A percentile compares a stretch with the other conserved stretches of the same genome.
Evolutionary conservation across 2,797 vertebrate genomes (phyloP).

Genomic region (Malurus splendens): DNA sequence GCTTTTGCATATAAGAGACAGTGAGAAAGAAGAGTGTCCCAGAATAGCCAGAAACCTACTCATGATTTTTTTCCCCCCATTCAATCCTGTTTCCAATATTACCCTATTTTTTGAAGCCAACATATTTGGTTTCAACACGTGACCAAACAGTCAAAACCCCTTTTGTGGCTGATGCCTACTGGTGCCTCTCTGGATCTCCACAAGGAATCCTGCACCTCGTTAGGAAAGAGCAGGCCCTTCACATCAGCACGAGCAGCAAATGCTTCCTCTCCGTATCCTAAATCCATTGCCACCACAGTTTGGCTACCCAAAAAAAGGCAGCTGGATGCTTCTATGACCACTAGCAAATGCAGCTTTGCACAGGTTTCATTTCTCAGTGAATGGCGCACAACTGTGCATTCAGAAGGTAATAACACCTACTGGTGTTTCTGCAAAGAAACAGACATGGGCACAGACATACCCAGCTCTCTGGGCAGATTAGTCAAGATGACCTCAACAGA

Average conservation of each 20-base stretch:
- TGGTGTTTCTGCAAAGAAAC: background rate
- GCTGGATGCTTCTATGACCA: background rate
- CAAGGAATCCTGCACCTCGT: background rate
- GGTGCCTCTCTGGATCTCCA: background rate
- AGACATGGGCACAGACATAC: no score
- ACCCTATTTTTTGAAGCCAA: background rate
- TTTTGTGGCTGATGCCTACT: background rate
- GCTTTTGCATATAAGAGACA: background rate
- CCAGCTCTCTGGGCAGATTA: background rate
- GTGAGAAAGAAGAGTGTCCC: background rate
- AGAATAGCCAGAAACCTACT: background rate
- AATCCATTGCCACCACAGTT: background rate
- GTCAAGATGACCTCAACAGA: background rate
- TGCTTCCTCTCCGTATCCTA: background rate
- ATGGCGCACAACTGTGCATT: background rate
- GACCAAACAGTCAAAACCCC: background rate
- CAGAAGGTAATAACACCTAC: background rate
- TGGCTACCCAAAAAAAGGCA: background rate
- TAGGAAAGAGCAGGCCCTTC: background rate
- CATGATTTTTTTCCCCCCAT: background rate
- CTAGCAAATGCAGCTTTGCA: background rate
- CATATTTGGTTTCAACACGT: background rate
- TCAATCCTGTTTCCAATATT: background rate
- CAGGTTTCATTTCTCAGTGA: background rate
- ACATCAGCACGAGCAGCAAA: background rate